These are phyloP conservation scores for Andricus curvator DNA, from an alignment of 2,888 invertebrate genomes.

Conservation along the genomic window DNA sequence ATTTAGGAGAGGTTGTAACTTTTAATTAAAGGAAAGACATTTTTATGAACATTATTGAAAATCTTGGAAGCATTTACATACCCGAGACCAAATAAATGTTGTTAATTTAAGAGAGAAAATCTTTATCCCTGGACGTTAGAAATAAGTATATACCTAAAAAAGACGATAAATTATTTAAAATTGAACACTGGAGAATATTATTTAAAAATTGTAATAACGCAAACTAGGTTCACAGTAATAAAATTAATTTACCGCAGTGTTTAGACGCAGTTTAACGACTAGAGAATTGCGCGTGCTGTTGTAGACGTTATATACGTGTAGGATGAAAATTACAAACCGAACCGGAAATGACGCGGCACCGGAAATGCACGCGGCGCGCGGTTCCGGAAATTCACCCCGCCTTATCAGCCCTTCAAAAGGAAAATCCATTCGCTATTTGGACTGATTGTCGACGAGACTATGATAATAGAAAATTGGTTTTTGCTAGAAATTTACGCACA, in stretches of 20 bases:
- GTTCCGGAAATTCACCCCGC: constrained; percentile 51
- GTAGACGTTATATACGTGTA: constrained; percentile 17
- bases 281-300: not conserved
- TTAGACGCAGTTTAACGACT: not conserved
- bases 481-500: not conserved
- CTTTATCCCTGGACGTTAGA: not conserved
- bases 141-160: too few relatives aligned
- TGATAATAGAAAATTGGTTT: not conserved
- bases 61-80: not conserved
- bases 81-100: not conserved
- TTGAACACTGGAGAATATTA: too few relatives aligned
- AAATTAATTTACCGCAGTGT: not conserved
- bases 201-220: too few relatives aligned
- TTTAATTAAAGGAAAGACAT: not conserved
- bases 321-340: constrained; percentile 62
- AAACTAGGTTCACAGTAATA: not conserved
- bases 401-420: constrained; percentile 9
- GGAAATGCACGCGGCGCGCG: constrained; percentile 59
- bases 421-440: constrained; percentile 47
- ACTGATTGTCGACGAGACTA: not conserved
- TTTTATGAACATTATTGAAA: not conserved
- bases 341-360: constrained; percentile 62
- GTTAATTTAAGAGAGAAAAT: not conserved
- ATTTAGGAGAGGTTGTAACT: not conserved
- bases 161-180: too few relatives aligned